phyloP scores from a whole-genome alignment of 1,140 invertebrate species.

The Chionoecetes opilio region DNA sequence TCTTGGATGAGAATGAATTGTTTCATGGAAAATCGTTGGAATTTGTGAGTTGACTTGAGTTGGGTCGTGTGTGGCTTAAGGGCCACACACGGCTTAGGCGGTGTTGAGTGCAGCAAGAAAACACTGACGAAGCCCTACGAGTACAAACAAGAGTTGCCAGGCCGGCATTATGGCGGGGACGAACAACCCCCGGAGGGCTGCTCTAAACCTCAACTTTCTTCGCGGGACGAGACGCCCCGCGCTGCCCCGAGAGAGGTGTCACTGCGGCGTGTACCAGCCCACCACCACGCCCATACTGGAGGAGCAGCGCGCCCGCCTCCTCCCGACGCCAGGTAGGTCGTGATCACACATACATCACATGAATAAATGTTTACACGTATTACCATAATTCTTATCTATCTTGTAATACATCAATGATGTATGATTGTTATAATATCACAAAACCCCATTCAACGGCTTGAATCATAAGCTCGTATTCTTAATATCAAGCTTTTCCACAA shows the following conservation, averaged over 20 bases:
- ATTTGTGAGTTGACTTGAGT: background rate
- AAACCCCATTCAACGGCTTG: too few relatives aligned
- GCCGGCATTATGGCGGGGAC: background rate
- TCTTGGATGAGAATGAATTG: background rate
- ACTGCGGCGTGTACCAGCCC: conserved; percentile 22
- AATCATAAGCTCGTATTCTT: too few relatives aligned
- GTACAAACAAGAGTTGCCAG: background rate
- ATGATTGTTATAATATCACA: too few relatives aligned
- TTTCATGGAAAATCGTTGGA: too few relatives aligned
- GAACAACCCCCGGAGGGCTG: conserved; percentile 9
- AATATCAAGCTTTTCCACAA: too few relatives aligned
- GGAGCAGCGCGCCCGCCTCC: background rate
- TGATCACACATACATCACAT: too few relatives aligned
- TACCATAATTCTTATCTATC: too few relatives aligned
- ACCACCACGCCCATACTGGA: background rate
- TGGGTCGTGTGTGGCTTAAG: background rate
- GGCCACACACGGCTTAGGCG: background rate
- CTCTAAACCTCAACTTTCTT: background rate
- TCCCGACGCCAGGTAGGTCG: background rate
- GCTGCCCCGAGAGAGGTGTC: background rate
- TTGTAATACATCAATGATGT: too few relatives aligned
- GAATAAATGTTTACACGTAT: too few relatives aligned
- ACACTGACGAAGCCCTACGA: background rate
- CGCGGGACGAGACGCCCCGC: background rate
- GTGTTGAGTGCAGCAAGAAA: background rate